Percentiles rank a stretch among this genome's conserved stretches.
These are phyloP conservation scores for Pangasianodon hypophthalmus DNA, from an alignment of 2,113 vertebrate genomes.

Conservation along the genomic window DNA sequence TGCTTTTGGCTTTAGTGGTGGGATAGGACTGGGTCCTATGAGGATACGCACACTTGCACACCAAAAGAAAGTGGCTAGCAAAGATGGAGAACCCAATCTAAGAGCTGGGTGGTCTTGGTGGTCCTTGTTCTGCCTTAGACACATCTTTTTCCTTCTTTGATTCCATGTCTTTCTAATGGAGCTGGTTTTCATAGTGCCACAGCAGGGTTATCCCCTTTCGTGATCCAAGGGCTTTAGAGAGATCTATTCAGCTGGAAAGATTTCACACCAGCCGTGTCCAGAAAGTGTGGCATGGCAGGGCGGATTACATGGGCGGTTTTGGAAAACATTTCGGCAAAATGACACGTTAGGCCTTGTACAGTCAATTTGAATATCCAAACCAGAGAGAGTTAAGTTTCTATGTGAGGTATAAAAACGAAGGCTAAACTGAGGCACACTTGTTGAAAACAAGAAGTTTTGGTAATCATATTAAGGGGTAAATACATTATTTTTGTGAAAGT, in stretches of 20 bases:
- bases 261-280: constrained; percentile 29
- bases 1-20: constrained; percentile 27
- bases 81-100: constrained; percentile 53
- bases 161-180: not conserved
- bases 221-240: constrained; percentile 9
- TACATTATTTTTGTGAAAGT: not conserved
- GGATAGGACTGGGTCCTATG: constrained; percentile 13
- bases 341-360: constrained; percentile 8
- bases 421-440: not conserved
- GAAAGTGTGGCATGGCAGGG: constrained; percentile 24
- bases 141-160: constrained; percentile 32
- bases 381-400: not conserved
- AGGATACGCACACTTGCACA: constrained; percentile 46
- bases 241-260: constrained; percentile 37
- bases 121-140: constrained; percentile 33
- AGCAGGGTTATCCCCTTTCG: constrained; percentile 14
- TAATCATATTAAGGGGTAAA: not conserved
- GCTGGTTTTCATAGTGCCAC: constrained; percentile 25
- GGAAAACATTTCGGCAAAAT: constrained; percentile 31
- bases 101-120: constrained; percentile 27
- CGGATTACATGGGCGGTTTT: constrained; percentile 41
- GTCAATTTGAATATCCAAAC: constrained; percentile 1
- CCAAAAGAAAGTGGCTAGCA: not conserved
- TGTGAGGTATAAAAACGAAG: not conserved
- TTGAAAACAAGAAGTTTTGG: not conserved